These are phyloP conservation scores for Mystacornis crossleyi DNA, from an alignment of 2,113 vertebrate species.

Conservation along the genomic window DNA sequence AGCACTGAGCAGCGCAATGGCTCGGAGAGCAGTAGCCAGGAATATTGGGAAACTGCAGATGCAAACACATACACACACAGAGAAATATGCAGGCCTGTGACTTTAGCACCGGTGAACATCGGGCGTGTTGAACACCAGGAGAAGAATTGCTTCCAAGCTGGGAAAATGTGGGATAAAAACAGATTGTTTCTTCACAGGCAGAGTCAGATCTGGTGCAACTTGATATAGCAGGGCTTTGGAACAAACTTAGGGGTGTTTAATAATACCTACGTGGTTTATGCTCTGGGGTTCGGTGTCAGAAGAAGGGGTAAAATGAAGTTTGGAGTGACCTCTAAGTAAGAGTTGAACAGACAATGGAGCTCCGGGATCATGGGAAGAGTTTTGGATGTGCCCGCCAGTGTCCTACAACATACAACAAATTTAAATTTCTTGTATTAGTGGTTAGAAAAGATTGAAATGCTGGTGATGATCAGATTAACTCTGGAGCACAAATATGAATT, in stretches of 20 bases:
- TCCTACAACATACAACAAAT: background rate
- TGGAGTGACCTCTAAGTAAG: background rate
- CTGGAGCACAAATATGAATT: background rate
- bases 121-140: background rate
- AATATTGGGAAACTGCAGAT: constrained; percentile 57
- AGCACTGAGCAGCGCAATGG: constrained; percentile 41
- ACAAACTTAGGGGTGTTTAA: background rate
- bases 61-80: constrained; percentile 30
- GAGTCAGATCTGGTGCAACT: background rate
- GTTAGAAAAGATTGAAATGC: background rate
- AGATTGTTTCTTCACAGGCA: background rate
- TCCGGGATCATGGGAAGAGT: background rate
- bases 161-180: background rate
- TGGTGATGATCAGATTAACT: background rate
- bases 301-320: background rate
- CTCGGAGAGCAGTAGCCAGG: constrained; percentile 53
- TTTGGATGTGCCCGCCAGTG: no score
- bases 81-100: constrained; percentile 43
- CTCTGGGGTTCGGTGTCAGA: background rate
- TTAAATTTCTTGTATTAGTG: background rate
- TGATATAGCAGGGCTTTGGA: background rate
- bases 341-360: background rate
- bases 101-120: background rate
- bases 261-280: background rate
- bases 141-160: background rate